Conservation (phyloP, 2,113 vertebrate genomes). For the Sitta europaea region DNA sequence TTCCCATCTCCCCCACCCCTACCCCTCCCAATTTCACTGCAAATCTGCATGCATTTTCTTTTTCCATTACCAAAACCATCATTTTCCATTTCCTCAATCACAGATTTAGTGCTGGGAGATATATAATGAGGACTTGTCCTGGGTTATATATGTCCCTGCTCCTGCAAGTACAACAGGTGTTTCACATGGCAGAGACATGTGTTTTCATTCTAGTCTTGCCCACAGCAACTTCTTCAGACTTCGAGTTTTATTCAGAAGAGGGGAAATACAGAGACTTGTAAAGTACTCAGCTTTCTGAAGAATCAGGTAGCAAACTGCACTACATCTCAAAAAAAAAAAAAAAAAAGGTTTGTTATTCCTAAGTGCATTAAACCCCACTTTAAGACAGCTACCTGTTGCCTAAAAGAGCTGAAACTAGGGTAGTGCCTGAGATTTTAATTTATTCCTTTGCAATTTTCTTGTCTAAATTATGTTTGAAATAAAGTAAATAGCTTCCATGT, state of each 20-base stretch:
- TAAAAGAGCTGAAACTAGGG: not conserved
- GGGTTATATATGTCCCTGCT: not conserved
- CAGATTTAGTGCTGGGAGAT: not conserved
- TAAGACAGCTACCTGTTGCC: not conserved
- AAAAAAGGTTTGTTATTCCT: not conserved
- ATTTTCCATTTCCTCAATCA: not conserved
- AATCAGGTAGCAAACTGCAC: not conserved
- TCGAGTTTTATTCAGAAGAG: not conserved
- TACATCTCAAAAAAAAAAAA: not conserved
- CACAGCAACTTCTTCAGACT: not conserved
- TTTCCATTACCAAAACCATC: not conserved
- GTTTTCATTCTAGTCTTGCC: not conserved
- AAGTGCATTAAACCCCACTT: not conserved
- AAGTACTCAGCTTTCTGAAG: not conserved
- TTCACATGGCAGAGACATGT: not conserved
- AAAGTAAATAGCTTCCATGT: not conserved
- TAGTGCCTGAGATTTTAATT: not conserved
- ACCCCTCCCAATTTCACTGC: not conserved
- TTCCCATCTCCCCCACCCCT: not conserved
- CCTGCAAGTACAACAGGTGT: not conserved
- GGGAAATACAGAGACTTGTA: not conserved
- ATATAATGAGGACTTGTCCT: not conserved
- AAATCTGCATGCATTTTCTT: not conserved
- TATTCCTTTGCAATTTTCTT: slow-evolving; percentile 28
- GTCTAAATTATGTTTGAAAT: slow-evolving; percentile 41